Percentiles rank a stretch among this genome's conserved stretches.
Evolutionary conservation across 2,113 vertebrate species (phyloP).

Genomic region (Brienomyrus longianalis): DNA sequence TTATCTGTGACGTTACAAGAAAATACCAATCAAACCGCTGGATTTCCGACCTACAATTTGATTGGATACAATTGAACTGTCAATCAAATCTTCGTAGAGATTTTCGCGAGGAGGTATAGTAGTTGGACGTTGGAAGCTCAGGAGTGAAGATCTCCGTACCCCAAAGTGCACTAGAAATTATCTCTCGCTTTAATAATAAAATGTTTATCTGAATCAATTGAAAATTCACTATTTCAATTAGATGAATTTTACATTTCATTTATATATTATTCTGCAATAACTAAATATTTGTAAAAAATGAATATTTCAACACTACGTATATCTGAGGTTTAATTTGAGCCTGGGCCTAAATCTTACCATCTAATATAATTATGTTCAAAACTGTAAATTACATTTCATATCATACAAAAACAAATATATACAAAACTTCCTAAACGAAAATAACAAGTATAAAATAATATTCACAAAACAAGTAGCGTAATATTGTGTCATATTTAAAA

Average conservation of each 20-base stretch:
- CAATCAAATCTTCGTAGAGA: constrained; percentile 49
- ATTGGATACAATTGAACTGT: constrained; percentile 49
- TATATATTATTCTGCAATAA: background rate
- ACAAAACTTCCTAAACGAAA: background rate
- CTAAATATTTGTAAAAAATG: background rate
- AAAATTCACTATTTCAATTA: background rate
- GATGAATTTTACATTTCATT: background rate
- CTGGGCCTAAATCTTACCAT: background rate
- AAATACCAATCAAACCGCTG: constrained; percentile 35
- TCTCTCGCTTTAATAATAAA: background rate
- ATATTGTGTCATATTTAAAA: background rate
- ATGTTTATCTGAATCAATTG: background rate
- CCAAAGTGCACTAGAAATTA: background rate
- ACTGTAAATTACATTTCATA: background rate
- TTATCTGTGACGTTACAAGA: background rate
- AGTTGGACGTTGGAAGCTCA: constrained; percentile 49
- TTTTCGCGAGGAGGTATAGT: constrained; percentile 27
- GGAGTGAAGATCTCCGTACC: constrained; percentile 48
- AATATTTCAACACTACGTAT: background rate
- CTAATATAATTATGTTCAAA: background rate
- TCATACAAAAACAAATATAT: background rate
- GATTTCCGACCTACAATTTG: constrained; percentile 4
- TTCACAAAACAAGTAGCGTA: background rate
- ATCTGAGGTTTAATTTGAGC: background rate
- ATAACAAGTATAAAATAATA: background rate